Base-by-base conservation (phyloP, 2,113 vertebrate species). In the Sinocyclocheilus anophthalmus region DNA sequence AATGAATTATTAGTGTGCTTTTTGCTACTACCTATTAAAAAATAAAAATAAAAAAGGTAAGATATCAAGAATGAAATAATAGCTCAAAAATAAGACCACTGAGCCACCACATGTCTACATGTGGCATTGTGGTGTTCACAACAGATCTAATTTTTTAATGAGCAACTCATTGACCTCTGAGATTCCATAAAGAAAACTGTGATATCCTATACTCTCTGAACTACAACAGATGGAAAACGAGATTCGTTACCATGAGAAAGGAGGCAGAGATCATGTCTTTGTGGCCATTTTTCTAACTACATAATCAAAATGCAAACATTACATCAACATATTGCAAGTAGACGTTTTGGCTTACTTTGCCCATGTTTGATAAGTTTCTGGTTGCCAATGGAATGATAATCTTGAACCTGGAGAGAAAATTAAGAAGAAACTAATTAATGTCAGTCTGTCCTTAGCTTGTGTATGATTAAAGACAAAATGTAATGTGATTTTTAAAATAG, bases 351-450 rank as follows among this genome's bases (percentile, higher is more conserved):
- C 76, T 78, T 85, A 90, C 89, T 85, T 88, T 88, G 55, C 83
- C 87, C 89, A 90, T 90, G 79, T 59, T 85, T 77, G 73, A 70
- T 88, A 10, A 76, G 65, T 22, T 42, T 24, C 18, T 45, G 22
- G 73, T 33, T 73, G 48, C 24, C 53, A n/a, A 4, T 67, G 88
- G 87, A 88, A 90, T 90, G 85, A 85, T 88, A 79, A 33, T 53
- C 67, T 83, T 73, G 24, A 84, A 80, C 80, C 89, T 90, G 26
- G 8, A 53, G 30, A 59, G 55, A 57, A 6, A 86, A 45, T 48
- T 20, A 37, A 69, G 26, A 37, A 69, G 24, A 81, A 76, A 63
- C 22, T 70, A 50, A 50, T 50, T 50, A 4, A 61, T 24, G 11
- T 39, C 3, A 61, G 50, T 1, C 13, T 55, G 18, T 77, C 24